These are phyloP conservation scores for Leptosomus discolor DNA, from an alignment of 2,113 vertebrate genomes.

Conservation along the genomic window DNA sequence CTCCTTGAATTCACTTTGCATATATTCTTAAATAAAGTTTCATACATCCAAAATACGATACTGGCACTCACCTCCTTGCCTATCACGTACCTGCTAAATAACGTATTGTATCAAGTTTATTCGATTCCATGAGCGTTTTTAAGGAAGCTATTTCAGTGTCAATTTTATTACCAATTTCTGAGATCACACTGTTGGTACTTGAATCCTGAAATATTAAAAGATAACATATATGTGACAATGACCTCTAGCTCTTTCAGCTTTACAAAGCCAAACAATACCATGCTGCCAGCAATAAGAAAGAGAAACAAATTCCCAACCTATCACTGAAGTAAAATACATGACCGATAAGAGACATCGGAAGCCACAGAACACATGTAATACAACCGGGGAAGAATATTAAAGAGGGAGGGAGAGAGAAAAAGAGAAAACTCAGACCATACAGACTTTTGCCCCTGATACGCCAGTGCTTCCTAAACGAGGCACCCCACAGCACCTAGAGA, in stretches of 20 bases:
- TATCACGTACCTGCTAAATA: slow-evolving; percentile 85
- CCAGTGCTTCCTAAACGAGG: background rate
- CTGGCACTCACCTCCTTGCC: background rate
- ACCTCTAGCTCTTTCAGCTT: background rate
- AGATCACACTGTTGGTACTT: slow-evolving; percentile 82
- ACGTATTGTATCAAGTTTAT: slow-evolving; percentile 90
- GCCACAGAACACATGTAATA: background rate
- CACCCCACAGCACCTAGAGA: background rate
- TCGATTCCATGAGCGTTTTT: slow-evolving; percentile 92
- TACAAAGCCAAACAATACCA: background rate
- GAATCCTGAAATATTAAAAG: slow-evolving; percentile 80
- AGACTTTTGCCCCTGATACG: background rate
- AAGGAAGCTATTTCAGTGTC: slow-evolving; percentile 94
- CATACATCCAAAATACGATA: background rate
- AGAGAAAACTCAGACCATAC: background rate
- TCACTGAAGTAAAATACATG: background rate
- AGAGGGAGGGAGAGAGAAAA: background rate
- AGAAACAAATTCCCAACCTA: background rate
- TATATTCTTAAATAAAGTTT: background rate
- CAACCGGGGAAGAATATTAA: background rate
- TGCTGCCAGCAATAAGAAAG: background rate
- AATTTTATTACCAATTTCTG: slow-evolving; percentile 92
- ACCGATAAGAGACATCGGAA: background rate
- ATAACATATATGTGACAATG: background rate
- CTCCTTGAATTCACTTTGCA: background rate